phyloP scores from a whole-genome alignment of 2,113 vertebrate genomes.

The Thryonomys swinderianus region DNA sequence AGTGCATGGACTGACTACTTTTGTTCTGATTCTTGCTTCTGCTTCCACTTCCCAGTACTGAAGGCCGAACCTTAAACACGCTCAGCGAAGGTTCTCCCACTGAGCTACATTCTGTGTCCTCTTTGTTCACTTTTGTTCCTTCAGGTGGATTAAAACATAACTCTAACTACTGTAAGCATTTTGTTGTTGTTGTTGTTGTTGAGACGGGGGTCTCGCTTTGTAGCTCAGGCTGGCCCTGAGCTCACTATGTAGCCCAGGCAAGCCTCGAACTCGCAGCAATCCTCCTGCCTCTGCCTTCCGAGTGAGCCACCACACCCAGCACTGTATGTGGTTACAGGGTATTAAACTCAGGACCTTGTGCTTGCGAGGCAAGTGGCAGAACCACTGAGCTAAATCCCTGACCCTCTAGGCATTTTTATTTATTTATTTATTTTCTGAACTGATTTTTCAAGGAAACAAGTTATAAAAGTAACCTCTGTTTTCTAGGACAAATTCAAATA shows the following conservation, averaged over 20 bases:
- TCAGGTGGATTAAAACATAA: slow-evolving; percentile 16
- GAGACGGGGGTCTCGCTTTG: no score
- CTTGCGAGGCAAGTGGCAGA: no score
- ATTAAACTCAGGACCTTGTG: no score
- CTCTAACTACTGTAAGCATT: no score
- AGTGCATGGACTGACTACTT: neutral
- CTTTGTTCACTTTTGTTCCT: slow-evolving; percentile 45
- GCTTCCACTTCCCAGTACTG: neutral
- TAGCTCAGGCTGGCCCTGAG: no score
- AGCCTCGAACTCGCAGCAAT: no score
- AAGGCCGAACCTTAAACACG: neutral
- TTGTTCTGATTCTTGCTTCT: neutral
- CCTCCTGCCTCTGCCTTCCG: no score
- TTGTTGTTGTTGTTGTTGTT: no score
- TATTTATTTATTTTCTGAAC: slow-evolving; percentile 1
- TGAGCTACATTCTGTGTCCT: neutral
- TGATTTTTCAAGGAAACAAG: slow-evolving; percentile 57
- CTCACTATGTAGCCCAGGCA: no score
- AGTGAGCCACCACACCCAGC: no score
- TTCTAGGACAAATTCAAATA: slow-evolving; percentile 27
- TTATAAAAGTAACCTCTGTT: slow-evolving; percentile 35
- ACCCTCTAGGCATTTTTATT: slow-evolving; percentile 35
- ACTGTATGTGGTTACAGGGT: no score
- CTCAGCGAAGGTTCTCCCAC: neutral
- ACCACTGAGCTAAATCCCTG: no score